These are phyloP conservation scores for Sylvilagus bachmani DNA, from an alignment of 2,113 vertebrate genomes.

Conservation along the genomic window DNA sequence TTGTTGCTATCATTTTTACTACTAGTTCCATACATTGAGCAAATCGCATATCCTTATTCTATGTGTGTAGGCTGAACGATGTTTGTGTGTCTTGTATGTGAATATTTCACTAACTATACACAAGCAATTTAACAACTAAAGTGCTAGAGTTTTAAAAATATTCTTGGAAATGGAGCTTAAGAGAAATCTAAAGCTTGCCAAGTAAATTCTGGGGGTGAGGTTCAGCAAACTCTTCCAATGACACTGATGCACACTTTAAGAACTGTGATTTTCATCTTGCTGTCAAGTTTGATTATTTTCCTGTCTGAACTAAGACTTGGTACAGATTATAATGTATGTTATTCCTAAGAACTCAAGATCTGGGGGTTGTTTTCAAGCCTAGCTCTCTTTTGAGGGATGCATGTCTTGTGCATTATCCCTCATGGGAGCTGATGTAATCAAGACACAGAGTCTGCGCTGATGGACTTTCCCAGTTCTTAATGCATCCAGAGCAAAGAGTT, in stretches of 20 bases:
- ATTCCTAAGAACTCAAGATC: not conserved
- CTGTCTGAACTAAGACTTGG: not conserved
- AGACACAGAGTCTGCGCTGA: not conserved
- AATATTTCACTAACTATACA: not conserved
- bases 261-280: not conserved
- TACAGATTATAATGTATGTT: not conserved
- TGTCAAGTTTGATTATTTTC: conserved; percentile 32
- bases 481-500: not conserved
- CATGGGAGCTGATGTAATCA: not conserved
- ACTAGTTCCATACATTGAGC: not conserved
- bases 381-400: not conserved
- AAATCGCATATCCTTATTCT: not conserved
- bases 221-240: not conserved
- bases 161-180: not conserved
- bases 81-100: not conserved
- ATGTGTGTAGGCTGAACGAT: not conserved
- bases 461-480: not conserved
- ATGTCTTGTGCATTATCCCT: not conserved
- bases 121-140: not conserved
- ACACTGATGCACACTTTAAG: not conserved
- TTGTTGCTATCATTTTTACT: not conserved
- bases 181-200: not conserved
- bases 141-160: not conserved
- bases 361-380: not conserved
- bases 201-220: not conserved